Evolutionary conservation across 2,888 invertebrate genomes (phyloP), one percentile per base, ranked within the genome.

Genomic region (Lycocerus yunnanus): DNA sequence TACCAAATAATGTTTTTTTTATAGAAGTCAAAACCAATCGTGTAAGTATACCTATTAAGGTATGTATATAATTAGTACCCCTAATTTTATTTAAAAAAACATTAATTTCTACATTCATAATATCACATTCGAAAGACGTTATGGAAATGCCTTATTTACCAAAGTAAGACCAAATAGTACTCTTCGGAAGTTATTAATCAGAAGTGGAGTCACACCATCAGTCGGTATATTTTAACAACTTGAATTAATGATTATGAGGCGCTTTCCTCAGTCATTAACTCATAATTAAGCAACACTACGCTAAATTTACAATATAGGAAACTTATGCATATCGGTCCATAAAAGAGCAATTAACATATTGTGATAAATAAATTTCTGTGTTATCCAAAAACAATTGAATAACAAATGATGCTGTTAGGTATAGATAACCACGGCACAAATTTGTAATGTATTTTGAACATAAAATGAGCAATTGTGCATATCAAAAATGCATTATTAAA

Each of bases 51-150:
- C n/a, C n/a, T 43, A 43, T 43, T 6, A 43, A n/a, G 8, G 11
- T 43, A n/a, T 1, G n/a, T 27, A 24, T 13, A 27, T 21, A 21
- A 21, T 21, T 18, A n/a, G 1, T n/a, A 43, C 43, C 43, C 43
- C 43, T n/a, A 43, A n/a, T 43, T 43, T 43, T 43, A 43, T 43
- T 43, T 43, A 43, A 43, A 11, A 43, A 43, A 43, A 43, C 43
- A 43, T n/a, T n/a, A 78, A 58, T 79, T 75, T 77, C 81, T 81
- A 82, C 79, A 78, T 78, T 71, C 77, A 83, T 83, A 83, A 81
- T 82, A 81, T 81, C 81, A 79, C 79, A 80, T 78, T 78, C 63
- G 75, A 78, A 72, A 76, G 77, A 79, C 78, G 78, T 43, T 77
- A 78, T 76, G 66, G 69, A 77, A 77, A 70, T 67, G 59, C 72